A percentile compares a stretch with the other conserved stretches of the same genome.
Conservation (phyloP, 2,888 invertebrate genomes). For the Leptarthrus brevirostris region DNA sequence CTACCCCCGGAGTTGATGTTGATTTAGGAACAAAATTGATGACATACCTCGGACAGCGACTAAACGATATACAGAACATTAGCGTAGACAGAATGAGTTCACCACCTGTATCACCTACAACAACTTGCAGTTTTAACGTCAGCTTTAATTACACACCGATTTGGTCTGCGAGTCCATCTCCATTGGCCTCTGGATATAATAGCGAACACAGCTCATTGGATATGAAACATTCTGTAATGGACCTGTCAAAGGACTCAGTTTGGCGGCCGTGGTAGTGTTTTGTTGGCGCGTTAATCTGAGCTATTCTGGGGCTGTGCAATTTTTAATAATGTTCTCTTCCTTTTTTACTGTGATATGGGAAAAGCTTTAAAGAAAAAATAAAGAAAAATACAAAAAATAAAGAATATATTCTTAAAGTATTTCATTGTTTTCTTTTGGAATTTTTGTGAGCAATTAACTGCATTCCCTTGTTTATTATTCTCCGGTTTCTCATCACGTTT, state of each 20-base stretch:
- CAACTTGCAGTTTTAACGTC: neutral
- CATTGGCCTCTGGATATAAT: slow-evolving; percentile 7
- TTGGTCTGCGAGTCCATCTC: neutral
- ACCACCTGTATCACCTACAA: slow-evolving; percentile 2
- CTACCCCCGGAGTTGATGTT: slow-evolving; percentile 84
- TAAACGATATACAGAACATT: slow-evolving; percentile 69
- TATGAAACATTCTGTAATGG: slow-evolving; percentile 14
- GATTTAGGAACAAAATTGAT: slow-evolving; percentile 85
- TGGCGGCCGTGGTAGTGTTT: slow-evolving; percentile 22
- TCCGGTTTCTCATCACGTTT: no score
- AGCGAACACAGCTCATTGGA: neutral
- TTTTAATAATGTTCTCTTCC: slow-evolving; percentile 6
- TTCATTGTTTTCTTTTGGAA: no score
- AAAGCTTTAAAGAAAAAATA: slow-evolving; percentile 32
- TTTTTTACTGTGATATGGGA: slow-evolving; percentile 37
- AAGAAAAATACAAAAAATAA: no score
- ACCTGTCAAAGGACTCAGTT: slow-evolving; percentile 27
- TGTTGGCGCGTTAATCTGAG: neutral
- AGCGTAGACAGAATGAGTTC: neutral
- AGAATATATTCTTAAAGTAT: no score
- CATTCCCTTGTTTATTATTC: no score
- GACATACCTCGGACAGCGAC: slow-evolving; percentile 87
- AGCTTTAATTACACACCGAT: neutral
- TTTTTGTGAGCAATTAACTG: no score
- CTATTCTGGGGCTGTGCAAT: slow-evolving; percentile 36